Evolutionary conservation across 2,113 vertebrate genomes (phyloP).

Genomic region (Ariopsis seemanni): DNA sequence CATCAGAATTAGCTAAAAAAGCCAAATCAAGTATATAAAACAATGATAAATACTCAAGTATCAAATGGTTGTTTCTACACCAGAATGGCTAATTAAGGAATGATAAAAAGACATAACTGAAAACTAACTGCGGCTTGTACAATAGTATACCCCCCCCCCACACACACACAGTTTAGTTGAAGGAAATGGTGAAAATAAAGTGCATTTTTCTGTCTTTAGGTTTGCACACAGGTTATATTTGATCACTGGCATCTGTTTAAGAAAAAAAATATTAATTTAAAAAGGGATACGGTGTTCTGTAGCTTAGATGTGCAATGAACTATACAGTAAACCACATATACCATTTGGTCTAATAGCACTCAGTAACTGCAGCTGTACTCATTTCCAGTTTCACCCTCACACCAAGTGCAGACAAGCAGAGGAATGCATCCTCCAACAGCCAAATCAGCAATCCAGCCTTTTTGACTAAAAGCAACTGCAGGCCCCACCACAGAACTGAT

Average conservation of each 20-base stretch:
- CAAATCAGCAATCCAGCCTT: not conserved
- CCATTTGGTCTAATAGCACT: constrained; percentile 16
- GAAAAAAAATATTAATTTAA: not conserved
- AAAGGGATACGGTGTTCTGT: not conserved
- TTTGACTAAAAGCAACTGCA: not conserved
- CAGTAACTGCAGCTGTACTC: constrained; percentile 21
- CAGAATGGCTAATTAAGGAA: not conserved
- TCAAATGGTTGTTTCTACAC: not conserved
- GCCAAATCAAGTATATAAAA: not conserved
- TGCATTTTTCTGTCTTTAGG: not conserved
- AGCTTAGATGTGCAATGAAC: not conserved
- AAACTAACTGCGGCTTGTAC: not conserved
- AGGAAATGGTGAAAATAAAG: not conserved
- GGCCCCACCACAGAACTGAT: not conserved
- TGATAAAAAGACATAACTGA: not conserved
- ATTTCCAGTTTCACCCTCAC: constrained; percentile 23
- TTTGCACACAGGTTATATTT: not conserved
- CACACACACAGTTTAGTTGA: not conserved
- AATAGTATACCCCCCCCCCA: not conserved
- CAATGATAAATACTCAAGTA: not conserved
- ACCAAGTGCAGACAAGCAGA: constrained; percentile 8
- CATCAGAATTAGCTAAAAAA: not conserved
- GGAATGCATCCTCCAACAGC: not conserved
- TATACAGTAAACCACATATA: not conserved
- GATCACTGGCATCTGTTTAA: not conserved